Conservation (phyloP, 2,113 vertebrate species). For the Phaethon lepturus region DNA sequence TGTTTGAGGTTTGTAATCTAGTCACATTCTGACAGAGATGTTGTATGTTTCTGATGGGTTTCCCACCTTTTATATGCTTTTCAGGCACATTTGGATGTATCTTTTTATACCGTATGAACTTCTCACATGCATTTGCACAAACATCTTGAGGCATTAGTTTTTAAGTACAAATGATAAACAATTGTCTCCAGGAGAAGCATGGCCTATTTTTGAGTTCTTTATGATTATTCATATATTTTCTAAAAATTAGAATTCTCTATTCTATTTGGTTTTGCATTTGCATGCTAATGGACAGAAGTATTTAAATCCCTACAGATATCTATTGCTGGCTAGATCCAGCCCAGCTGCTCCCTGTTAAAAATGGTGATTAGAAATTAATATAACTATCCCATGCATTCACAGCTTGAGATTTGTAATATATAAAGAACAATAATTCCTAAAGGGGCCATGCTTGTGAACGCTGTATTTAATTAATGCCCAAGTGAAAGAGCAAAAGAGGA, state of each 20-base stretch:
- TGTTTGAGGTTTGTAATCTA: not conserved
- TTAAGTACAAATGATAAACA: not conserved
- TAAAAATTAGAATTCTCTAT: not conserved
- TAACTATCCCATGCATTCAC: not conserved
- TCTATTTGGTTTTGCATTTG: not conserved
- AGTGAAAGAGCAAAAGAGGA: not conserved
- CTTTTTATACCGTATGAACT: not conserved
- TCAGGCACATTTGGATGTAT: not conserved
- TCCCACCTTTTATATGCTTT: not conserved
- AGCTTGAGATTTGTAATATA: not conserved
- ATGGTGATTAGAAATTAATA: constrained; percentile 38
- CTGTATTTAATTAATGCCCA: constrained; percentile 34
- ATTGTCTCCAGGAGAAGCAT: not conserved
- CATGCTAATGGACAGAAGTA: not conserved
- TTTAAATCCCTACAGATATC: not conserved
- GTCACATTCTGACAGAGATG: not conserved
- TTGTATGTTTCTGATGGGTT: not conserved
- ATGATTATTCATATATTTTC: not conserved
- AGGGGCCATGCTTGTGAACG: not conserved
- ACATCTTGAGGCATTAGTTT: not conserved
- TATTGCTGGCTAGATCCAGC: not conserved
- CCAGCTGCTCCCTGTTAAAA: constrained; percentile 16
- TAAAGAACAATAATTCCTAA: constrained; percentile 7
- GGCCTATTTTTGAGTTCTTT: constrained; percentile 5
- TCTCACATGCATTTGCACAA: not conserved